phyloP scores from a whole-genome alignment of 2,113 vertebrate species.

The Microcebus murinus region DNA sequence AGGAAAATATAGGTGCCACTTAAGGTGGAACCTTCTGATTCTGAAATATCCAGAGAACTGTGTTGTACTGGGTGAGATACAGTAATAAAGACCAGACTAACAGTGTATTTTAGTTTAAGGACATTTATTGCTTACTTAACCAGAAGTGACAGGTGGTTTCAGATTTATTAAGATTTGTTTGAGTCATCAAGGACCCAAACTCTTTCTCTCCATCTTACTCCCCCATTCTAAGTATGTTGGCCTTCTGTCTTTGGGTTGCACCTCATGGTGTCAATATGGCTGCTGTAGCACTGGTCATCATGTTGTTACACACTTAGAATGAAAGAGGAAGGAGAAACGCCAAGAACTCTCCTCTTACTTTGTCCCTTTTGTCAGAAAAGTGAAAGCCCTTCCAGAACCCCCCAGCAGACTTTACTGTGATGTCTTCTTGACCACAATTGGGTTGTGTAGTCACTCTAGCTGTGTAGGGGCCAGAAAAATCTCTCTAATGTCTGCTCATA shows the following conservation, averaged over 20 bases:
- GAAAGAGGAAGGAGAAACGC: not conserved
- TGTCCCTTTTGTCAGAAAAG: not conserved
- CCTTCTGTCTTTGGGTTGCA: not conserved
- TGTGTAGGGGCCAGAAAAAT: not conserved
- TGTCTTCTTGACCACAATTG: not conserved
- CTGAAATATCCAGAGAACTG: not conserved
- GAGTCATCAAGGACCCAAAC: not conserved
- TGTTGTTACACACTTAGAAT: not conserved
- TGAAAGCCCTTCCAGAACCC: not conserved
- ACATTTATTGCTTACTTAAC: not conserved
- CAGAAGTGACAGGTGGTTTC: not conserved
- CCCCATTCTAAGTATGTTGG: not conserved
- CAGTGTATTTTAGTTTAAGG: not conserved
- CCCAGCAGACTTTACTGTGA: not conserved
- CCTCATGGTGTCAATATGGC: not conserved
- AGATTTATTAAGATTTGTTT: not conserved
- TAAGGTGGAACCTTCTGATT: not conserved
- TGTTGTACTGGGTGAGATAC: not conserved
- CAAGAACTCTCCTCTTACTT: not conserved
- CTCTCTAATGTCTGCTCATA: not conserved
- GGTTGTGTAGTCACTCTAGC: too few species aligned
- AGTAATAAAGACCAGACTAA: not conserved
- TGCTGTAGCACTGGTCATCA: not conserved
- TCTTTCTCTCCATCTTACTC: not conserved
- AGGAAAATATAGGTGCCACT: not conserved